Percentiles rank a stretch among this genome's conserved stretches.
These are phyloP conservation scores for Meganola albula DNA, from an alignment of 2,888 invertebrate genomes.

Conservation along the genomic window DNA sequence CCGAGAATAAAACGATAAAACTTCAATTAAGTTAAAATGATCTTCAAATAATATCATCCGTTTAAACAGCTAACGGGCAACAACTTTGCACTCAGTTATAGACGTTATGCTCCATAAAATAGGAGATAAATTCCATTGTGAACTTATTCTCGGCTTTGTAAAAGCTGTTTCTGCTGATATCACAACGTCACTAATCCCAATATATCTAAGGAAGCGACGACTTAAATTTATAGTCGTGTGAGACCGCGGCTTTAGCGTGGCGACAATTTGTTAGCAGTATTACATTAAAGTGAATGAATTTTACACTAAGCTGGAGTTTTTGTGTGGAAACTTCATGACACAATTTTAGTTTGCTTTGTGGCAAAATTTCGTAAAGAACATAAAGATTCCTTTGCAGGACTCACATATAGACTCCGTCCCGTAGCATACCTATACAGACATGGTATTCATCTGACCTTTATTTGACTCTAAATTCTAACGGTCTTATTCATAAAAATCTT, in stretches of 20 bases:
- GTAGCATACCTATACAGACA: no score
- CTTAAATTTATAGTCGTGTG: conserved; percentile 39
- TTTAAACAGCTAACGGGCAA: conserved; percentile 3
- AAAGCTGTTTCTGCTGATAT: conserved; percentile 32
- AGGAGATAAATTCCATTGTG: conserved; percentile 16
- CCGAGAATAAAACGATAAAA: no score
- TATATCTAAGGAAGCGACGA: conserved; percentile 37
- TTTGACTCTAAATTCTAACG: no score
- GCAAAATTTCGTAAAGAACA: no score
- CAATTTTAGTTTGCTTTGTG: no score
- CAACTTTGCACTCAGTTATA: conserved; percentile 7
- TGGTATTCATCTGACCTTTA: no score
- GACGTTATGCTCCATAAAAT: conserved; percentile 16
- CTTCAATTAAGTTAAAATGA: no score
- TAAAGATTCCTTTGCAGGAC: no score
- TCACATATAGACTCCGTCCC: no score
- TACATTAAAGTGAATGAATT: conserved; percentile 24
- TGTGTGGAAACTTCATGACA: no score
- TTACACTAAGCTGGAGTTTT: conserved; percentile 11
- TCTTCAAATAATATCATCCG: conserved; percentile 18
- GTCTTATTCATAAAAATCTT: no score
- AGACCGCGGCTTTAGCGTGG: conserved; percentile 32
- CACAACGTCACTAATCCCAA: conserved; percentile 36
- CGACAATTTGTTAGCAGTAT: conserved; percentile 35
- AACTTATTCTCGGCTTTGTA: conserved; percentile 9